phyloP scores from a whole-genome alignment of 2,113 vertebrate genomes.

The Entomyzon cyanotis region DNA sequence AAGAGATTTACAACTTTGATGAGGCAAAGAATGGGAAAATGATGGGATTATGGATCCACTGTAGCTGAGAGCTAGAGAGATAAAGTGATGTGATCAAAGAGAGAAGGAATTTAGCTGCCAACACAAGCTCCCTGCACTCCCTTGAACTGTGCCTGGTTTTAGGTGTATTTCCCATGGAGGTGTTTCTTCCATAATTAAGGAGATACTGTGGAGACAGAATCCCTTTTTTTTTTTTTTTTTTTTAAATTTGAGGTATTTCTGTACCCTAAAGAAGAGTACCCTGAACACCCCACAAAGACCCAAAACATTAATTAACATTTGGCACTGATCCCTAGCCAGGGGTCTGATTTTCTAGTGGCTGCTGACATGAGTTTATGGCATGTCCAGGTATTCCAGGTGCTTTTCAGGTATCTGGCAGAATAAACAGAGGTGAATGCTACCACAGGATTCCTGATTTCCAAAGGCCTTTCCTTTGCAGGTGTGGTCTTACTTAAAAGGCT shows the following conservation, averaged over 20 bases:
- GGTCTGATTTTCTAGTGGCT: background rate
- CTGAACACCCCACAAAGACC: background rate
- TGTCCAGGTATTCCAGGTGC: background rate
- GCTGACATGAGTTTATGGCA: background rate
- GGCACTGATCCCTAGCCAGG: background rate
- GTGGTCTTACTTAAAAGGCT: background rate
- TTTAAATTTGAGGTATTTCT: background rate
- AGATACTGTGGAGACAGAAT: background rate
- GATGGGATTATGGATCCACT: background rate
- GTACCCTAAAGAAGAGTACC: background rate
- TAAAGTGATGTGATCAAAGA: slow-evolving; percentile 38
- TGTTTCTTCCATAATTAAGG: background rate
- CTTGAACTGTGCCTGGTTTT: background rate
- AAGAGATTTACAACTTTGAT: slow-evolving; percentile 28
- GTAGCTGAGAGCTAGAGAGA: background rate
- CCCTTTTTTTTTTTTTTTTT: background rate
- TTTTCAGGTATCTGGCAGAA: background rate
- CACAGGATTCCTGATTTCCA: background rate
- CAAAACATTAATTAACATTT: background rate
- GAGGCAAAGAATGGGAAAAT: slow-evolving; percentile 24
- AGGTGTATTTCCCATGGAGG: background rate
- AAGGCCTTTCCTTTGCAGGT: background rate
- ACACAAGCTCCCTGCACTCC: background rate
- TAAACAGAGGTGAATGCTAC: background rate
- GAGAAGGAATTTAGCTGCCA: background rate